phyloP scores from a whole-genome alignment of 1,140 invertebrate species.

The Zaprionus africanus region DNA sequence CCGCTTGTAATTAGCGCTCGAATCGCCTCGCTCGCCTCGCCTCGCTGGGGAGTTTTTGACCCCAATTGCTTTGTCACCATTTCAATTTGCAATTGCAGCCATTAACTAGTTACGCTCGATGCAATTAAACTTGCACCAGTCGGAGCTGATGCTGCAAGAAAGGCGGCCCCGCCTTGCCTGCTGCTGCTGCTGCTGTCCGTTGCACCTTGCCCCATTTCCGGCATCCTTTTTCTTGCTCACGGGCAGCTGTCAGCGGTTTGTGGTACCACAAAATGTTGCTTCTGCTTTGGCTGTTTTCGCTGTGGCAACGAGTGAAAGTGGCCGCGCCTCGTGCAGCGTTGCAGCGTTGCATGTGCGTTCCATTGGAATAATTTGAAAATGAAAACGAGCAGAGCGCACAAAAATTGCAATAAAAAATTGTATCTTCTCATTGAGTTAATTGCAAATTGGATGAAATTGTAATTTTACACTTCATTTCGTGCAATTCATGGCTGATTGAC shows the following conservation, averaged over 20 bases:
- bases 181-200: background rate
- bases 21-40: background rate
- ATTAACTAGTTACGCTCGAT: slow-evolving; percentile 81
- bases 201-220: slow-evolving; percentile 10
- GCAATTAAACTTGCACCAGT: slow-evolving; percentile 78
- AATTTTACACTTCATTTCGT: slow-evolving; percentile 84
- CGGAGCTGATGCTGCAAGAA: slow-evolving; percentile 29
- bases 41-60: slow-evolving; percentile 71
- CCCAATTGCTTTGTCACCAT: slow-evolving; percentile 82
- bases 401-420: slow-evolving; percentile 55
- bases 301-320: slow-evolving; percentile 60
- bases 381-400: slow-evolving; percentile 63
- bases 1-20: slow-evolving; percentile 77
- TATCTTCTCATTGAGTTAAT: slow-evolving; percentile 83
- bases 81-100: slow-evolving; percentile 82
- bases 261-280: slow-evolving; percentile 51
- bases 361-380: slow-evolving; percentile 82
- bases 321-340: slow-evolving; percentile 31
- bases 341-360: slow-evolving; percentile 67
- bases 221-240: background rate
- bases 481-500: slow-evolving; percentile 84
- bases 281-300: slow-evolving; percentile 31
- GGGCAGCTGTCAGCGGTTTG: slow-evolving; percentile 42
- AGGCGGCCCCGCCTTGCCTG: no score
- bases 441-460: slow-evolving; percentile 84